These are phyloP conservation scores for Protomyctophum bolini DNA, from an alignment of 2,113 vertebrate species.

Conservation along the genomic window DNA sequence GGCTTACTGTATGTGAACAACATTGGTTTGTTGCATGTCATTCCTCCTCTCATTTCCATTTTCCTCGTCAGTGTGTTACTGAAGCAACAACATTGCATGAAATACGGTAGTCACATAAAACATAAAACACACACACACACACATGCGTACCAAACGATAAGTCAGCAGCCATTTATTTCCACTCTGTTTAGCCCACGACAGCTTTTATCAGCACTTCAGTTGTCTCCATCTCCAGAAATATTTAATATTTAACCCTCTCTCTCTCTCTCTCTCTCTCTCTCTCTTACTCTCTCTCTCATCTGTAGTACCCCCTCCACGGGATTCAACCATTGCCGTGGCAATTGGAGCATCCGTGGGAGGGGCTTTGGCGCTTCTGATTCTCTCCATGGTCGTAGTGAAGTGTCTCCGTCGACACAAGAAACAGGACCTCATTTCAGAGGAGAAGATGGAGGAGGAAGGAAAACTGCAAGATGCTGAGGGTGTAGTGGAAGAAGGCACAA, in stretches of 20 bases:
- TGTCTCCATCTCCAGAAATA: constrained; percentile 31
- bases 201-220: constrained; percentile 62
- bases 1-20: no score
- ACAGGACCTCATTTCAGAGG: constrained; percentile 91
- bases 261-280: background rate
- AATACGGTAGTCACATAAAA: no score
- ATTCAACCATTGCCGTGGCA: constrained; percentile 92
- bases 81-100: no score
- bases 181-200: constrained; percentile 55
- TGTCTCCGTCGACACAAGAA: constrained; percentile 92
- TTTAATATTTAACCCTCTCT: constrained; percentile 42
- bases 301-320: constrained; percentile 88
- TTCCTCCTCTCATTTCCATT: background rate
- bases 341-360: constrained; percentile 94
- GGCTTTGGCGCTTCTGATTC: constrained; percentile 90
- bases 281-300: constrained; percentile 22
- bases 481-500: constrained; percentile 86
- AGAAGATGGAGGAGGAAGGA: constrained; percentile 96
- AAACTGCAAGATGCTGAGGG: constrained; percentile 89
- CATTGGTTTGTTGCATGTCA: no score
- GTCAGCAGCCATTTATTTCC: constrained; percentile 59
- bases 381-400: constrained; percentile 93
- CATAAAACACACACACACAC: background rate
- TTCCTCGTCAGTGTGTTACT: no score
- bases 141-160: constrained; percentile 28